Evolutionary conservation across 2,113 vertebrate genomes (phyloP).

Genomic region (Scophthalmus maximus): DNA sequence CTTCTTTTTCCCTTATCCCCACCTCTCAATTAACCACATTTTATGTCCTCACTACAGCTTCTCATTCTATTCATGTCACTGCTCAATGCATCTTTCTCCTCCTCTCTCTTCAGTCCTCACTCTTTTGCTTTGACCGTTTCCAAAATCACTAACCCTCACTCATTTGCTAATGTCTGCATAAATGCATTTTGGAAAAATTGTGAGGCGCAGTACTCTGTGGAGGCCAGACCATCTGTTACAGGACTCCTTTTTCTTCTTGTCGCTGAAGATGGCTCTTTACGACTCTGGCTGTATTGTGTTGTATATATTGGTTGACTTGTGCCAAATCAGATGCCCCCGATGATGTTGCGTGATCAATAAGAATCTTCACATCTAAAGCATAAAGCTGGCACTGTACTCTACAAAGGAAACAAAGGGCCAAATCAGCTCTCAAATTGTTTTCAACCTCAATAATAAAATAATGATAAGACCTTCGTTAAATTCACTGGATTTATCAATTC

Average conservation of each 20-base stretch:
- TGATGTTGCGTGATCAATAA: too few species aligned
- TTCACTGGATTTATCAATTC: too few species aligned
- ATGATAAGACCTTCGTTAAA: too few species aligned
- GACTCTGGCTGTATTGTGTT: neutral
- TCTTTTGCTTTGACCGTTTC: too few species aligned
- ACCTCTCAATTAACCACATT: neutral
- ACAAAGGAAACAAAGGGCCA: neutral
- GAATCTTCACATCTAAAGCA: too few species aligned
- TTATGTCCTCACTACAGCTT: neutral
- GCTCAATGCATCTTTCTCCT: neutral
- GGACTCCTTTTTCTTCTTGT: neutral
- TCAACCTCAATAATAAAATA: too few species aligned
- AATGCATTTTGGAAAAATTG: neutral
- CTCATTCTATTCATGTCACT: neutral
- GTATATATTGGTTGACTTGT: too few species aligned
- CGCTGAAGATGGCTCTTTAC: neutral
- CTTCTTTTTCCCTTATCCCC: neutral
- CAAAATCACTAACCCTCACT: too few species aligned
- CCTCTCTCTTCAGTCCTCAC: too few species aligned
- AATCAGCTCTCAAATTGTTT: too few species aligned
- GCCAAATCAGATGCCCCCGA: too few species aligned
- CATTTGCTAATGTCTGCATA: too few species aligned
- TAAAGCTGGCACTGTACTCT: neutral
- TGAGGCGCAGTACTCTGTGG: neutral
- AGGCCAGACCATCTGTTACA: neutral